phyloP scores from a whole-genome alignment of 2,797 vertebrate genomes.

The Alfaro cultratus region DNA sequence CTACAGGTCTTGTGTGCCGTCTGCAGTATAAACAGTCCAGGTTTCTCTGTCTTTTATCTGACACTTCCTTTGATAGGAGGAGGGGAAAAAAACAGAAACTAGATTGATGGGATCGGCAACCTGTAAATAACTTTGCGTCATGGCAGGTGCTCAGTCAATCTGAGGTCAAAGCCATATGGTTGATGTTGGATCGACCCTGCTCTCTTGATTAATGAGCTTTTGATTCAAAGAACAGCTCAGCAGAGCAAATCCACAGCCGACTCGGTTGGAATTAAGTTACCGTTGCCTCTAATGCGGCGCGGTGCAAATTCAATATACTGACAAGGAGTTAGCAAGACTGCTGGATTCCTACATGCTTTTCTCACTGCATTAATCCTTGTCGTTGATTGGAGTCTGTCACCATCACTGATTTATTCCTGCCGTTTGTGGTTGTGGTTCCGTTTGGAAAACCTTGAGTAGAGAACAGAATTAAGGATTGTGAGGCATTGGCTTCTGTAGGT shows the following conservation, averaged over 20 bases:
- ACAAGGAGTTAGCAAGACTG: slow-evolving; percentile 61
- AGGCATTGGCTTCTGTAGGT: slow-evolving; percentile 58
- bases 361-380: slow-evolving; percentile 64
- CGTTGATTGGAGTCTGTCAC: slow-evolving; percentile 72
- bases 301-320: slow-evolving; percentile 45
- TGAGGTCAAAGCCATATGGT: slow-evolving; percentile 50
- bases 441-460: slow-evolving; percentile 34
- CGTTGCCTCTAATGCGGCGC: slow-evolving; percentile 47
- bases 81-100: not conserved
- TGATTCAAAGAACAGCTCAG: slow-evolving; percentile 34
- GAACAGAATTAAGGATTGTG: slow-evolving; percentile 31
- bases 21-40: slow-evolving; percentile 35
- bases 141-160: slow-evolving; percentile 43
- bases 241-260: not conserved
- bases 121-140: slow-evolving; percentile 22
- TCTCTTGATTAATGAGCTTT: slow-evolving; percentile 62
- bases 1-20: slow-evolving; percentile 49
- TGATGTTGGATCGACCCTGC: slow-evolving; percentile 53
- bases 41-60: slow-evolving; percentile 52
- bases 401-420: slow-evolving; percentile 71
- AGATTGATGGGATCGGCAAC: slow-evolving; percentile 41
- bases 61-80: slow-evolving; percentile 53
- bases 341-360: slow-evolving; percentile 61
- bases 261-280: slow-evolving; percentile 43
- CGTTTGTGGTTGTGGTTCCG: slow-evolving; percentile 43